Base-by-base conservation (phyloP, 1,140 invertebrate genomes). In the Drosophila bifasciata region DNA sequence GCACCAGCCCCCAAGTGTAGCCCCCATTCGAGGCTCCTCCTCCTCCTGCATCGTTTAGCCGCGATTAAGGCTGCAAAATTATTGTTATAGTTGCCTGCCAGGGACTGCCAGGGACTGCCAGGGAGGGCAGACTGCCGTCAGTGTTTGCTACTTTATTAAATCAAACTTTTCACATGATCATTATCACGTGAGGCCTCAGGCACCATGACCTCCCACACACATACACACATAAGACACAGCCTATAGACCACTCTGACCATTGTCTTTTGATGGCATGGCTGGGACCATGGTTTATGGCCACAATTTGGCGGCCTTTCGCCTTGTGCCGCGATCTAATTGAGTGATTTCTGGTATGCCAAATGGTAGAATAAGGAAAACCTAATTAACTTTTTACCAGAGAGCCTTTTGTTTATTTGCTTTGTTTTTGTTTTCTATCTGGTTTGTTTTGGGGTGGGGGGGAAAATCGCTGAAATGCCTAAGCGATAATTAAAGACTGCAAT, bases 151-250 rank as follows among this genome's bases (percentile, higher is more conserved):
- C 83, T 88, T 88, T 88, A 88, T 88, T 88, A 88, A 88, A 88
- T 88, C 83, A 88, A 88, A 86, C 67, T 85, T 86, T 78, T 86
- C 83, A 86, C 83, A 88, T 86, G 81, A 86, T 86, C 88, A 86
- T 86, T 88, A 88, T 88, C 83, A 89, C 83, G 75, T 88, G 81
- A 83, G 77, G 77, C 59, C 49, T 53, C 55, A 51, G 53, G 60
- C n/a, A n/a, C 71, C 63, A 45, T 76, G 74, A 76, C 74, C 74
- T 46, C 74, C 68, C 73, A 73, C 73, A 58, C 53, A 62, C 63
- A 28, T 43, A 36, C 32, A 36, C 11, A 36, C 11, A 36, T 3
- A 36, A 36, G 0, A 36, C 41, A 60, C 49, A 46, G 67, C 62
- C 62, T 1, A 68, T 55, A 58, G 23, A 40, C 57, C 45, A 61